Evolutionary conservation across 2,113 vertebrate species (phyloP).

Genomic region (Oryzias celebensis): DNA sequence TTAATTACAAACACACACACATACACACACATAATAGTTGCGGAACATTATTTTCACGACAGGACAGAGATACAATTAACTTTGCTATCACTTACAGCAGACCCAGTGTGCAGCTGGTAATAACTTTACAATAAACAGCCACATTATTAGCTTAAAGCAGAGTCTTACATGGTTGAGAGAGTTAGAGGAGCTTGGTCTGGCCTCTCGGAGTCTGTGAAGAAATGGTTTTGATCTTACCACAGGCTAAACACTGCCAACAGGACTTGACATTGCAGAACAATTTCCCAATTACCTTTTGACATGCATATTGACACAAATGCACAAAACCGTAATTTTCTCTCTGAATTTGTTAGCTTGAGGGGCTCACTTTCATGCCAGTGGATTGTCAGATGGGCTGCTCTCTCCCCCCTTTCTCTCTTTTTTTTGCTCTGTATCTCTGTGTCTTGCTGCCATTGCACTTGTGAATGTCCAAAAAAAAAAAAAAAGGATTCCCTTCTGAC

Average conservation of each 20-base stretch:
- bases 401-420: constrained; percentile 29
- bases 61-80: constrained; percentile 15
- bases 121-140: constrained; percentile 57
- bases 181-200: constrained; percentile 58
- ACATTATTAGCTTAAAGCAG: constrained; percentile 65
- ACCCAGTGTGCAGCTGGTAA: constrained; percentile 41
- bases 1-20: neutral
- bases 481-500: constrained; percentile 34
- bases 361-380: constrained; percentile 76
- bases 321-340: constrained; percentile 79
- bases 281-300: constrained; percentile 81
- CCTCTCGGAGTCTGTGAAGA: constrained; percentile 68
- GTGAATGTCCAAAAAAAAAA: constrained; percentile 58
- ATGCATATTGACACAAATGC: constrained; percentile 80
- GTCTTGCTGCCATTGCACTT: constrained; percentile 36
- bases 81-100: constrained; percentile 26
- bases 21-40: constrained; percentile 5
- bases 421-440: constrained; percentile 22
- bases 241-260: constrained; percentile 77
- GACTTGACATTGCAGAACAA: constrained; percentile 78
- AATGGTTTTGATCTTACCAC: constrained; percentile 75
- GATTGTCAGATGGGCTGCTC: constrained; percentile 72
- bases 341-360: constrained; percentile 77
- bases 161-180: constrained; percentile 47
- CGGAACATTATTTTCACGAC: constrained; percentile 15